These are phyloP conservation scores for Nomada lathburiana DNA, from an alignment of 2,888 invertebrate genomes.

Conservation along the genomic window DNA sequence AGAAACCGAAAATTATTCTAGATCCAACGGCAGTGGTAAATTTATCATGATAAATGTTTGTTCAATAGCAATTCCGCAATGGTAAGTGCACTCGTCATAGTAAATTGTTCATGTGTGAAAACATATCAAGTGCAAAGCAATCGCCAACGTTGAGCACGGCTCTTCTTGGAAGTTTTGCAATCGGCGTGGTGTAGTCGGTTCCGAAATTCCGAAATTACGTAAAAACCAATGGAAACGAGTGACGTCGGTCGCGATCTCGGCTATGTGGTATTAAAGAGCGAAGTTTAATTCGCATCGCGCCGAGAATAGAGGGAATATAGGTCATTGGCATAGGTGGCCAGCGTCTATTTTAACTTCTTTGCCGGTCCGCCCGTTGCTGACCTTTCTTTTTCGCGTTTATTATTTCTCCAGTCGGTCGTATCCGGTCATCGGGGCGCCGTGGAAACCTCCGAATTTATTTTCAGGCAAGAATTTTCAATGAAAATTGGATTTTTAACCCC, in stretches of 20 bases:
- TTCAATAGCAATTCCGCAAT: no score
- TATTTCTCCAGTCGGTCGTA: conserved; percentile 51
- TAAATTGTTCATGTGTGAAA: no score
- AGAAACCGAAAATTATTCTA: no score
- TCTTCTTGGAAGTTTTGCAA: no score
- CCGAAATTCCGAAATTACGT: neutral
- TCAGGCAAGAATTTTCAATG: no score
- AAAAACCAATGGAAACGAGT: conserved; percentile 8
- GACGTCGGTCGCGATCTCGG: conserved; percentile 30
- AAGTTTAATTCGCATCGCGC: conserved; percentile 43
- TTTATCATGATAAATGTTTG: no score
- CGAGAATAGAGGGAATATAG: conserved; percentile 72
- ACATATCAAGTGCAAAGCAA: no score
- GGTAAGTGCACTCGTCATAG: no score
- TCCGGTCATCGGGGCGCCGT: conserved; percentile 18
- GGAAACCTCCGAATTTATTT: no score
- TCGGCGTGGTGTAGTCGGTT: neutral
- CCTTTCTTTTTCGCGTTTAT: conserved; percentile 71
- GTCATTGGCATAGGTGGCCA: conserved; percentile 73
- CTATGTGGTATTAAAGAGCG: conserved; percentile 20
- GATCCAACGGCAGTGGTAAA: no score
- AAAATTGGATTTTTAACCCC: no score
- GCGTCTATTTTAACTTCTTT: conserved; percentile 63
- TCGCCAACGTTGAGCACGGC: no score
- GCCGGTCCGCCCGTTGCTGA: conserved; percentile 63